A percentile compares a stretch with the other conserved stretches of the same genome.
Conservation (phyloP, 1,140 invertebrate species). For the Temnothorax longispinosus region DNA sequence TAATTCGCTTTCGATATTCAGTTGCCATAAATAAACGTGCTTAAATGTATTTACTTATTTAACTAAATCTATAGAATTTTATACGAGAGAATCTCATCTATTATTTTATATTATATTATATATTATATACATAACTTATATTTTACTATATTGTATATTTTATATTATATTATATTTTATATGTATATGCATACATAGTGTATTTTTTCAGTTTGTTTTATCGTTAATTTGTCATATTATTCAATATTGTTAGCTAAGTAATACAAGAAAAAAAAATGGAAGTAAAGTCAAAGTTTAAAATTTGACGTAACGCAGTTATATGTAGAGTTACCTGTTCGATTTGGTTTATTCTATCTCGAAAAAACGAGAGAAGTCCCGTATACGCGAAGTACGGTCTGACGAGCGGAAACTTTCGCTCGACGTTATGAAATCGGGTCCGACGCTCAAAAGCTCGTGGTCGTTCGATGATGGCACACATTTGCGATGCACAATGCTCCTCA, state of each 20-base stretch:
- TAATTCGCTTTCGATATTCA: background rate
- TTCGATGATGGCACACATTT: slow-evolving; percentile 38
- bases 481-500: slow-evolving; percentile 50
- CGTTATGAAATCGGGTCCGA: slow-evolving; percentile 49
- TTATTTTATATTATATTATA: background rate
- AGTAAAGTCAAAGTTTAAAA: background rate
- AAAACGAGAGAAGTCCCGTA: no score
- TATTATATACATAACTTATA: no score
- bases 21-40: background rate
- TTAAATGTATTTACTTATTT: slow-evolving; percentile 6
- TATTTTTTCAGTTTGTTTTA: no score
- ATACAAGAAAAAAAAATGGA: background rate
- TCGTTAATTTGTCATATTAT: background rate
- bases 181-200: no score
- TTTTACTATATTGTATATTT: no score
- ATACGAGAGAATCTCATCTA: background rate
- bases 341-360: no score
- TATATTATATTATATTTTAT: no score
- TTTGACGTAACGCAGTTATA: no score
- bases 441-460: slow-evolving; percentile 18
- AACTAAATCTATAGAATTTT: background rate
- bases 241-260: background rate
- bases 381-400: background rate
- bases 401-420: slow-evolving; percentile 61
- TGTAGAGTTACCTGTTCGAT: no score